A percentile compares a stretch with the other conserved stretches of the same genome.
phyloP scores from a whole-genome alignment of 2,113 vertebrate genomes.

The Cichladusa arquata region DNA sequence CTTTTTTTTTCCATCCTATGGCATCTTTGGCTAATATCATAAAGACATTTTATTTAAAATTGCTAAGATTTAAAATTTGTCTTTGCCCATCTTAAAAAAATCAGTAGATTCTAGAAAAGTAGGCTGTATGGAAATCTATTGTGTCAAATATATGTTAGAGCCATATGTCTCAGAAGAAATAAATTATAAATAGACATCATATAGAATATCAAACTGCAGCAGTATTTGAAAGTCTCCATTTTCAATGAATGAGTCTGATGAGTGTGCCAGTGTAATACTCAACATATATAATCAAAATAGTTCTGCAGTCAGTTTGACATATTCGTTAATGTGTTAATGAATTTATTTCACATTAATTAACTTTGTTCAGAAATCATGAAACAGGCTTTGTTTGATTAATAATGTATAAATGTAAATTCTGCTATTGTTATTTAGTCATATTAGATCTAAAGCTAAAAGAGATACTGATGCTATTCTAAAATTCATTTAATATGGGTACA shows the following conservation, averaged over 20 bases:
- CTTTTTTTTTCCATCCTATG: neutral
- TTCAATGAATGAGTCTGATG: neutral
- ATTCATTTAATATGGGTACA: neutral
- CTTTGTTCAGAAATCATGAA: neutral
- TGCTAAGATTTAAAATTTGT: neutral
- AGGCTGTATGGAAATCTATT: neutral
- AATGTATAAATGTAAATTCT: neutral
- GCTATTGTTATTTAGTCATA: neutral
- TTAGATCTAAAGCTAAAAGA: neutral
- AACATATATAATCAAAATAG: neutral
- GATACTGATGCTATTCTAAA: neutral
- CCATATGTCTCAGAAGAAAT: neutral
- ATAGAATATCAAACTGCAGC: neutral
- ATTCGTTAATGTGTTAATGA: neutral
- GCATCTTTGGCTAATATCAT: neutral
- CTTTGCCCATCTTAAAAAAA: neutral
- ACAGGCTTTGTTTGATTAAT: neutral
- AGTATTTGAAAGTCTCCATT: neutral
- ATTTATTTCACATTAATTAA: constrained; percentile 27
- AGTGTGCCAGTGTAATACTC: neutral
- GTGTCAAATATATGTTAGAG: neutral
- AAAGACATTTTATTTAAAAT: neutral
- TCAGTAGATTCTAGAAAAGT: neutral
- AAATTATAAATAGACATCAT: neutral
- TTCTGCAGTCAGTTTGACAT: neutral